Evolutionary conservation across 1,140 invertebrate species (phyloP).

Genomic region (Archivesica marissinica): DNA sequence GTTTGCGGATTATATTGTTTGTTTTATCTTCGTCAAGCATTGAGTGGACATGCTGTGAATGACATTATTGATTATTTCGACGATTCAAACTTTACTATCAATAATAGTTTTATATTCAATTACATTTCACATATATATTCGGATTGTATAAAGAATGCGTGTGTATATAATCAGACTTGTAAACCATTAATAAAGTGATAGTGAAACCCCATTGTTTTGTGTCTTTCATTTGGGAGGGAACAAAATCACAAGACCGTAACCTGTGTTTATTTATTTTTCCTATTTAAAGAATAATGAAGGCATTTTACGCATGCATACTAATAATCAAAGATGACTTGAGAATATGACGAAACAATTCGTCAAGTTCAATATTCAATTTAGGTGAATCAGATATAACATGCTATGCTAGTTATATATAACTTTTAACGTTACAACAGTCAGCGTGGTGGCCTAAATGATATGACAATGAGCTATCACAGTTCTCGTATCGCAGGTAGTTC

Average conservation of each 20-base stretch:
- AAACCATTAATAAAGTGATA: not conserved
- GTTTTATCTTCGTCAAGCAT: conserved; percentile 7
- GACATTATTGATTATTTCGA: conserved; percentile 15
- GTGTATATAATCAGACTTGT: conserved; percentile 12
- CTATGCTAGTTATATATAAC: too few relatives aligned
- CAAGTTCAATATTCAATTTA: too few relatives aligned
- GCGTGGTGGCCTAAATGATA: too few relatives aligned
- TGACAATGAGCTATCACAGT: too few relatives aligned
- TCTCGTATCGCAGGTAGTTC: too few relatives aligned
- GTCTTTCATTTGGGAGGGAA: too few relatives aligned
- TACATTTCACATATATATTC: not conserved
- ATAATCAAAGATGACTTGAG: too few relatives aligned
- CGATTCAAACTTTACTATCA: not conserved
- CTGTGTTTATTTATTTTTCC: not conserved
- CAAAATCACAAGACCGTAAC: too few relatives aligned
- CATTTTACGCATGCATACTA: not conserved
- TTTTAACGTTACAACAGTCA: too few relatives aligned
- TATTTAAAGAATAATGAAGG: not conserved
- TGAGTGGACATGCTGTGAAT: not conserved
- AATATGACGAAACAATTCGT: too few relatives aligned
- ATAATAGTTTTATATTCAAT: conserved; percentile 14
- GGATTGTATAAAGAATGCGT: not conserved
- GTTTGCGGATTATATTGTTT: conserved; percentile 32
- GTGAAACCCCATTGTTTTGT: too few relatives aligned
- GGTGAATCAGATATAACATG: too few relatives aligned